A percentile compares a stretch with the other conserved stretches of the same genome.
Evolutionary conservation across 2,113 vertebrate species (phyloP).

Genomic region (Martes martes): DNA sequence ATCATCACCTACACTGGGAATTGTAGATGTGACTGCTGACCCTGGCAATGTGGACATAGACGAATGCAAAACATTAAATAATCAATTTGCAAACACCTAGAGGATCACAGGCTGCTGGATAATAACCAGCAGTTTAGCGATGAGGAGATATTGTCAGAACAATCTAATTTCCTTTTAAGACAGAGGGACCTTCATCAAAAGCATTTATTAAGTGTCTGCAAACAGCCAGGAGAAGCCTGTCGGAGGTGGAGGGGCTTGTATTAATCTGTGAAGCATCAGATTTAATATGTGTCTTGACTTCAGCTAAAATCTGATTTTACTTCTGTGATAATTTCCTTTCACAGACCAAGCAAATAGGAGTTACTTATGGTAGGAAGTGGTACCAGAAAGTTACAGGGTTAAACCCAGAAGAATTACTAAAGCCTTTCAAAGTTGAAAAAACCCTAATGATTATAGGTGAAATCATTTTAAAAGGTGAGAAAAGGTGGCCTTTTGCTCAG

Average conservation of each 20-base stretch:
- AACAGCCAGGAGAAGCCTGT: neutral
- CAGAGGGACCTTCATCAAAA: constrained; percentile 52
- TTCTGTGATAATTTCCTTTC: constrained; percentile 66
- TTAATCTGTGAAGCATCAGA: constrained; percentile 37
- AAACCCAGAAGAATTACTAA: constrained; percentile 36
- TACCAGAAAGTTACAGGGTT: neutral
- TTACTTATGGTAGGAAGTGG: neutral
- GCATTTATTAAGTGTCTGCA: constrained; percentile 57
- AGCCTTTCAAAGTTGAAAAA: neutral
- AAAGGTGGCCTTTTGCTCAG: neutral
- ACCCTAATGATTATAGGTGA: neutral
- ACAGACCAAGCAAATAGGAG: constrained; percentile 44
- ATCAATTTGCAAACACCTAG: constrained; percentile 65
- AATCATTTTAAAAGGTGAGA: neutral
- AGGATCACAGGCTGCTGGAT: constrained; percentile 47
- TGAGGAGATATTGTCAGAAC: constrained; percentile 55
- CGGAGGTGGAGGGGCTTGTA: neutral
- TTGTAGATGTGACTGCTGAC: neutral
- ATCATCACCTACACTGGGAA: neutral
- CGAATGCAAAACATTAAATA: constrained; percentile 43
- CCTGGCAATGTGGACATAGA: constrained; percentile 1
- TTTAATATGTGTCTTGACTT: constrained; percentile 70
- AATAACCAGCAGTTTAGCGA: constrained; percentile 53
- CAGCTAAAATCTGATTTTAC: constrained; percentile 66
- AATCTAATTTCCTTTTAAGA: constrained; percentile 74